Evolutionary conservation across 2,113 vertebrate genomes (phyloP), one percentile per base, ranked within the genome.

Genomic region (Dipodomys ordii): DNA sequence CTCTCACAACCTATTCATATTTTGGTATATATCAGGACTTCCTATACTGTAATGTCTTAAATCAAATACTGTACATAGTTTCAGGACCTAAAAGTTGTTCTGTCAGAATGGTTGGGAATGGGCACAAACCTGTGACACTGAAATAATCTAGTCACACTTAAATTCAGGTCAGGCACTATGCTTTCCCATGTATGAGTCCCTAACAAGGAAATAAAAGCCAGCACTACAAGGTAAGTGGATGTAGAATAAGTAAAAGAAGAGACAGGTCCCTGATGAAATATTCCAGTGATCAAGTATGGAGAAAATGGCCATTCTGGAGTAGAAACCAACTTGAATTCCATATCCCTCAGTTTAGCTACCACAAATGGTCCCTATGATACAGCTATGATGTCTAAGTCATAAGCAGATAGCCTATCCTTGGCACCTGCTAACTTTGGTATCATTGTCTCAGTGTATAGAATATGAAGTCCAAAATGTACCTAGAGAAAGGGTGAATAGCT

Each of bases 21-120:
- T 64, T 78, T 62, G 69, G 85, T 79, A 2, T 84, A 95, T 91
- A 90, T 86, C 67, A 85, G 82, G 39, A 79, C 92, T 94, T 93
- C 93, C 78, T 95, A 71, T 90, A 23, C 74, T 72, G 12, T 82
- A 60, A 77, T 65, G 83, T 85, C 65, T 93, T 78, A 90, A 87
- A 91, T 80, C 35, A 90, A 96, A 96, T 80, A 92, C 15, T 78
- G 84, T 95, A 74, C 87, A 82, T 49, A 69, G 39, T 92, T 94
- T 95, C 86, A 88, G 87, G 91, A 80, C 11, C 78, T 77, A 92
- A 95, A 93, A 96, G 87, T 95, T 94, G 93, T 87, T 94, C 69
- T 77, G 96, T 96, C 84, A 94, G 80, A 88, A 94, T 73, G n/a
- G 53, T 81, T 77, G 88, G 35, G 57, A 93, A 57, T 83, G 76